Percentiles rank a stretch among this genome's conserved stretches.
Conservation (phyloP, 2,113 vertebrate species). For the Hippocampus abdominalis region DNA sequence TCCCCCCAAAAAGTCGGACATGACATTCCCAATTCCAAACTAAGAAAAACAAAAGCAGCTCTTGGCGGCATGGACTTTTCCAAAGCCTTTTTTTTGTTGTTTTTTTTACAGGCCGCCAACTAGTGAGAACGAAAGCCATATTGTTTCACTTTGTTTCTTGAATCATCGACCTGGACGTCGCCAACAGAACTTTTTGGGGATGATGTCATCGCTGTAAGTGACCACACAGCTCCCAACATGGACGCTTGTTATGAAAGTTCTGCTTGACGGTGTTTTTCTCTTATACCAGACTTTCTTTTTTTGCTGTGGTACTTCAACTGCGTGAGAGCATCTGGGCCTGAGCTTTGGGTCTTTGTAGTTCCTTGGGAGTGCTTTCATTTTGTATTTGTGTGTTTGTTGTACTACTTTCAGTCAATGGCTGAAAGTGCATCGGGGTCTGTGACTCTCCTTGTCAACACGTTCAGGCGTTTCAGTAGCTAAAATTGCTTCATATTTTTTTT, state of each 20-base stretch:
- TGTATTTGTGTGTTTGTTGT: too few species aligned
- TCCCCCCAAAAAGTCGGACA: not conserved
- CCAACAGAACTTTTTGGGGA: not conserved
- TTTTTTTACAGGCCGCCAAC: not conserved
- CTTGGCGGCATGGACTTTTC: not conserved
- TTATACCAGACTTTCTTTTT: too few species aligned
- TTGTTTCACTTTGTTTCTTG: constrained; percentile 7
- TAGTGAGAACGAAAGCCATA: not conserved
- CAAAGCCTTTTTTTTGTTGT: not conserved
- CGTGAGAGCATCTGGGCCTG: too few species aligned
- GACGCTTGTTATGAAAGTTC: not conserved
- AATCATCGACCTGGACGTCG: constrained; percentile 3
- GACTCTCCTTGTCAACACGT: too few species aligned
- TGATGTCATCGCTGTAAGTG: not conserved
- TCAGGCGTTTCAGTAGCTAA: too few species aligned
- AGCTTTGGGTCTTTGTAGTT: too few species aligned
- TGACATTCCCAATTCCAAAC: not conserved
- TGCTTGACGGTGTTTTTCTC: not conserved
- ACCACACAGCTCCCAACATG: not conserved
- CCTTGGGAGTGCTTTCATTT: too few species aligned
- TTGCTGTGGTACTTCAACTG: too few species aligned
- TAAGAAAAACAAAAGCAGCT: not conserved
- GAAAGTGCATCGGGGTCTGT: too few species aligned
- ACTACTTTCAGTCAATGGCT: too few species aligned
- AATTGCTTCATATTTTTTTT: too few species aligned